These are phyloP conservation scores for Sinopyrophorus schimmeli DNA, from an alignment of 2,888 invertebrate species.

Conservation along the genomic window DNA sequence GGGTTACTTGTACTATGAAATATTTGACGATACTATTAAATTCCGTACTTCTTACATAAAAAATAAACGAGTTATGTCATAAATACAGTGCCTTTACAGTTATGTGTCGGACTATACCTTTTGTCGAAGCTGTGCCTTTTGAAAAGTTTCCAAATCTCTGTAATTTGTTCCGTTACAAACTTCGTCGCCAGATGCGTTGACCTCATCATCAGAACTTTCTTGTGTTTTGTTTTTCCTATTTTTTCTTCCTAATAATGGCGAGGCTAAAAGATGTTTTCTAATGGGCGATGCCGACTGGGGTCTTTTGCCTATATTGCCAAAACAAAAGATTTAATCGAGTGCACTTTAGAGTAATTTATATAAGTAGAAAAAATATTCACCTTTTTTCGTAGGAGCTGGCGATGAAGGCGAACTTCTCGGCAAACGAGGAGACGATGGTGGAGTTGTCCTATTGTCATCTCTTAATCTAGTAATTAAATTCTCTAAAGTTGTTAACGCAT, in stretches of 20 bases:
- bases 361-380: slow-evolving; percentile 32
- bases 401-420: slow-evolving; percentile 78
- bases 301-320: slow-evolving; percentile 63
- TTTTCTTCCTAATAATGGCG: slow-evolving; percentile 77
- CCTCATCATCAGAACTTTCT: slow-evolving; percentile 84
- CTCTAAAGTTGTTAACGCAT: slow-evolving; percentile 63
- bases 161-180: slow-evolving; percentile 73
- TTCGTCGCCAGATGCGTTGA: slow-evolving; percentile 61
- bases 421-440: slow-evolving; percentile 63
- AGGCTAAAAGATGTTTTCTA: slow-evolving; percentile 77
- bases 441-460: slow-evolving; percentile 58
- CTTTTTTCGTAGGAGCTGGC: slow-evolving; percentile 72
- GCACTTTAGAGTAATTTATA: background rate
- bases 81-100: too few species aligned
- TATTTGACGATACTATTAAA: too few species aligned
- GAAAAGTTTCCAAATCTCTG: slow-evolving; percentile 86
- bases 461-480: slow-evolving; percentile 61
- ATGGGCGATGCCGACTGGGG: slow-evolving; percentile 82
- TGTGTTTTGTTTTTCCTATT: slow-evolving; percentile 71
- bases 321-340: too few species aligned
- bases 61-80: too few species aligned
- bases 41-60: too few species aligned
- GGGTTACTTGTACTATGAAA: too few species aligned
- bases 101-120: slow-evolving; percentile 74
- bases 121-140: slow-evolving; percentile 87